Percentiles rank a stretch among this genome's conserved stretches.
Evolutionary conservation across 2,888 invertebrate species (phyloP).

Genomic region (Lordiphosa fenestrarum): DNA sequence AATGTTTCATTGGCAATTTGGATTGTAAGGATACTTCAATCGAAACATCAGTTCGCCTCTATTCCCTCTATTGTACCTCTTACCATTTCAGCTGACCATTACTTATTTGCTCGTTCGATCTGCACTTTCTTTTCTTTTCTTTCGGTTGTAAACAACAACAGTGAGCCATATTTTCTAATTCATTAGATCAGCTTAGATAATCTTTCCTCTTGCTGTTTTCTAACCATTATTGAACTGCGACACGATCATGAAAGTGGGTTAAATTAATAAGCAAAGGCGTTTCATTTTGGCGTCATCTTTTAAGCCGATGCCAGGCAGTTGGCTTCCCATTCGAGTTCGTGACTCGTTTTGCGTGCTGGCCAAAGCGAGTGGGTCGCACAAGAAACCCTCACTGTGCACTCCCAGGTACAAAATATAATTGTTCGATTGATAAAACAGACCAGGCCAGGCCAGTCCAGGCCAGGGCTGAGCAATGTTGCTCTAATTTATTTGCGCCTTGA

Average conservation of each 20-base stretch:
- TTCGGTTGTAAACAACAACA: constrained; percentile 2
- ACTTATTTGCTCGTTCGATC: constrained; percentile 2
- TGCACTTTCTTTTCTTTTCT: constrained; percentile 16
- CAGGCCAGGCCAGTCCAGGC: constrained; percentile 6
- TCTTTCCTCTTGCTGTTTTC: constrained; percentile 14
- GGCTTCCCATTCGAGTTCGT: constrained; percentile 43
- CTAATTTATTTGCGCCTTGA: constrained; percentile 61
- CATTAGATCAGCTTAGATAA: constrained; percentile 28
- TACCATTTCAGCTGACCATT: neutral
- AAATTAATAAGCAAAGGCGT: constrained; percentile 52
- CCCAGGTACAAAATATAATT: constrained; percentile 45
- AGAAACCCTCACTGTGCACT: constrained; percentile 43
- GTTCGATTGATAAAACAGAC: constrained; percentile 59
- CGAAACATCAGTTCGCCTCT: too few relatives aligned
- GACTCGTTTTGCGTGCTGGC: constrained; percentile 63
- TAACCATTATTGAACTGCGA: constrained; percentile 32
- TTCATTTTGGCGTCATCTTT: constrained; percentile 41
- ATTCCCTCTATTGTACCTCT: neutral
- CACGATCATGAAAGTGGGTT: constrained; percentile 54
- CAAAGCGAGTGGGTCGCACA: constrained; percentile 38
- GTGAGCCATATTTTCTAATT: constrained; percentile 8
- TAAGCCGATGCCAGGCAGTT: constrained; percentile 21
- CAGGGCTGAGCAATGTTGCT: constrained; percentile 45
- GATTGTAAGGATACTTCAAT: too few relatives aligned
- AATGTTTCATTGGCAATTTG: too few relatives aligned